Evolutionary conservation across 2,113 vertebrate species (phyloP).

Genomic region (Pseudopipra pipra): DNA sequence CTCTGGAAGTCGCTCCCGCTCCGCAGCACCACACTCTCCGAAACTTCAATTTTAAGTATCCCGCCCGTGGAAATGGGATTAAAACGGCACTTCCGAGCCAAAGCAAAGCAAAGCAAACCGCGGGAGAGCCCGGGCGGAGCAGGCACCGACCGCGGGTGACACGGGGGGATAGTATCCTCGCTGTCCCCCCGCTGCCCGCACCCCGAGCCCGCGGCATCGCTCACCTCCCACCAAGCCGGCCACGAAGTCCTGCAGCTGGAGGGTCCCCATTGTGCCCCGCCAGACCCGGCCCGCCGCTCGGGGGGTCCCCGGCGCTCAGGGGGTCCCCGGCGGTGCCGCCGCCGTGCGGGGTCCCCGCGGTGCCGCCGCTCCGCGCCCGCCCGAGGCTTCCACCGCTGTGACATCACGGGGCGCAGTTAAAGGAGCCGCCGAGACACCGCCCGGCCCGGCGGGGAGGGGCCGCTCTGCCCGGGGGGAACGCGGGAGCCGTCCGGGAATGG

Average conservation of each 20-base stretch:
- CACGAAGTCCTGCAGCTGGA: constrained; percentile 72
- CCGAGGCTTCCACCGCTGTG: neutral
- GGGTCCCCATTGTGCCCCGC: neutral
- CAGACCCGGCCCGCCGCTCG: neutral
- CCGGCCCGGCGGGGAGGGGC: neutral
- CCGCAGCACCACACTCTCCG: fast-evolving
- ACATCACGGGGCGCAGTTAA: neutral
- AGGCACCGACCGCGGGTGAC: neutral
- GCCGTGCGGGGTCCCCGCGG: neutral
- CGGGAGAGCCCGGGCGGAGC: neutral
- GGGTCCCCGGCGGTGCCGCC: neutral
- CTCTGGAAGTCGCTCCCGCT: neutral
- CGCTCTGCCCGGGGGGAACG: neutral
- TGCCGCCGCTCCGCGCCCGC: neutral
- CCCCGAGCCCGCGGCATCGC: neutral
- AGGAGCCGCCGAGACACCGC: neutral
- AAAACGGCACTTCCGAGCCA: fast-evolving
- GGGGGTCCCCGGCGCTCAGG: neutral
- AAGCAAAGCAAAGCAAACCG: neutral
- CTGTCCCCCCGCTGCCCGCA: too few species aligned
- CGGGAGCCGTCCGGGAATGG: neutral
- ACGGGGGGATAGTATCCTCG: fast-evolving
- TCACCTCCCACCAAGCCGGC: constrained; percentile 80
- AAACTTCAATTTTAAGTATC: neutral
- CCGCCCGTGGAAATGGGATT: neutral